phyloP scores from a whole-genome alignment of 2,888 invertebrate genomes.

The Saturnia japonica region DNA sequence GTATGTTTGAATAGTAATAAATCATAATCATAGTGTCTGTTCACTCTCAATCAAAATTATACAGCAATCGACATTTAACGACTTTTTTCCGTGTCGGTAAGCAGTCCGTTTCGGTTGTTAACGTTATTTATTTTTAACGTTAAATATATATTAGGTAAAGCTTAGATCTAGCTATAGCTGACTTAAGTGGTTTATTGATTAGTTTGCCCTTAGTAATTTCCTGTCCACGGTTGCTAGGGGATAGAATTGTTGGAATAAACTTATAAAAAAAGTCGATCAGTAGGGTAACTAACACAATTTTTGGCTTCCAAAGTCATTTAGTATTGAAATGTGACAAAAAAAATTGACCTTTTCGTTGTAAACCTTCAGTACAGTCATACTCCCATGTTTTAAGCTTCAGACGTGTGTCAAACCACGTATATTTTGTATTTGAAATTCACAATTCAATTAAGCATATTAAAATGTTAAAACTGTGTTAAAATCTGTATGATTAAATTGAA shows the following conservation, averaged over 20 bases:
- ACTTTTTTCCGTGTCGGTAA: slow-evolving; percentile 48
- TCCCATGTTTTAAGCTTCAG: no score
- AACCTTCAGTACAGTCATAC: no score
- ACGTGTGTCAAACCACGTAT: no score
- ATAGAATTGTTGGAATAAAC: slow-evolving; percentile 4
- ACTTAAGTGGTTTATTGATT: slow-evolving; percentile 21
- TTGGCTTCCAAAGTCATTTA: no score
- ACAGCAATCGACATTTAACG: slow-evolving; percentile 47
- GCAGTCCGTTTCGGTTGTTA: slow-evolving; percentile 38
- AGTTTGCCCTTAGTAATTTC: slow-evolving; percentile 14
- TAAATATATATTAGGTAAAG: slow-evolving; percentile 24
- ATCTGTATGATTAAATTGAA: no score
- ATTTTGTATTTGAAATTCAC: no score
- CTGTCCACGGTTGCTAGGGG: neutral
- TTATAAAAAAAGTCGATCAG: neutral
- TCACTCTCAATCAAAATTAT: slow-evolving; percentile 42
- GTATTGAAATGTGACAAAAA: no score
- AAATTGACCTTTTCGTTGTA: no score
- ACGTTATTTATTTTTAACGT: slow-evolving; percentile 37
- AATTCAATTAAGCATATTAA: no score
- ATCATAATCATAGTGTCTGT: slow-evolving; percentile 43
- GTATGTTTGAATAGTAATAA: slow-evolving; percentile 28
- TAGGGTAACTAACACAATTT: neutral
- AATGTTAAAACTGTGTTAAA: neutral
- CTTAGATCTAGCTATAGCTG: slow-evolving; percentile 5